A percentile compares a stretch with the other conserved stretches of the same genome.
Evolutionary conservation across 37 sponge, comb jelly and placozoan species (phyloP).

Genomic region (Tethya wilhelma): DNA sequence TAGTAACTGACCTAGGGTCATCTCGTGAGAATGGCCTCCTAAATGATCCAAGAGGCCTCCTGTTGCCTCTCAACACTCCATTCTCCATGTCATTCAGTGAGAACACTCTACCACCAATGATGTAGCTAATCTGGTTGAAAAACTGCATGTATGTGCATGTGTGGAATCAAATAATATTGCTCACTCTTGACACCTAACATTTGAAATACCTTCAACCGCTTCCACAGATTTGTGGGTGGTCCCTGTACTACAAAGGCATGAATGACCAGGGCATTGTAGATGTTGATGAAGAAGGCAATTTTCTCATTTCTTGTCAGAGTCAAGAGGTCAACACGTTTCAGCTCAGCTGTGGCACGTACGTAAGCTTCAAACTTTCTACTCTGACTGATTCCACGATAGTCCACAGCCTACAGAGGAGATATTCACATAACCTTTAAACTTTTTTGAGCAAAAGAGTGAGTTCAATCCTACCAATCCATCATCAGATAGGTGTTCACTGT

Average conservation of each 20-base stretch:
- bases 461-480: slow-evolving; percentile 78
- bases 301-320: slow-evolving; percentile 71
- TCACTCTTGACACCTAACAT: background rate
- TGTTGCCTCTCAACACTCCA: slow-evolving; percentile 92
- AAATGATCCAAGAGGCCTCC: slow-evolving; percentile 79
- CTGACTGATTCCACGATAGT: slow-evolving; percentile 85
- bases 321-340: slow-evolving; percentile 84
- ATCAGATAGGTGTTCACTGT: slow-evolving; percentile 68
- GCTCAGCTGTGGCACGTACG: slow-evolving; percentile 81
- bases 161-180: background rate
- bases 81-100: slow-evolving; percentile 97
- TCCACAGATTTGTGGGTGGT: slow-evolving; percentile 80
- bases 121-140: slow-evolving; percentile 83
- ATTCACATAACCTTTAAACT: background rate
- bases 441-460: background rate
- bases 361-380: slow-evolving; percentile 89
- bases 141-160: slow-evolving; percentile 55
- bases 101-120: slow-evolving; percentile 88
- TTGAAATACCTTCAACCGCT: slow-evolving; percentile 65
- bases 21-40: slow-evolving; percentile 74
- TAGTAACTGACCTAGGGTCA: slow-evolving; percentile 70
- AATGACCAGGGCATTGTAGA: slow-evolving; percentile 95
- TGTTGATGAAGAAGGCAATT: slow-evolving; percentile 92
- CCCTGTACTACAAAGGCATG: slow-evolving; percentile 94
- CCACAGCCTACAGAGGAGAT: slow-evolving; percentile 63